phyloP scores from a whole-genome alignment of 2,113 vertebrate species.

The Cyprinodon tularosa region DNA sequence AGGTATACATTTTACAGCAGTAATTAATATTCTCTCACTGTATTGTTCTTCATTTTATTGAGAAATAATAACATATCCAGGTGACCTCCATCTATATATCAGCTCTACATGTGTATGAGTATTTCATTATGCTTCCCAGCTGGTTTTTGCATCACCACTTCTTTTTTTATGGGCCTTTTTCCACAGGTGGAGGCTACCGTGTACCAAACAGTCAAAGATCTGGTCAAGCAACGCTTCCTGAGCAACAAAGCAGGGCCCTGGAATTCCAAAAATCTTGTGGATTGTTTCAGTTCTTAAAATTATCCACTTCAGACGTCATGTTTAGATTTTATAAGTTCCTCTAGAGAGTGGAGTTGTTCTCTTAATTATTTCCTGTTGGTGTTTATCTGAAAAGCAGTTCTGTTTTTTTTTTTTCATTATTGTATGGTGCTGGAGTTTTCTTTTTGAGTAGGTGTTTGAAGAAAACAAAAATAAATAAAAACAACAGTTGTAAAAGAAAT shows the following conservation, averaged over 20 bases:
- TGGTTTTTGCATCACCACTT: neutral
- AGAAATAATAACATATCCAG: too few species aligned
- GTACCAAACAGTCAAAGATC: constrained; percentile 65
- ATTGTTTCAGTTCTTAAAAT: constrained; percentile 52
- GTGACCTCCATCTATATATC: neutral
- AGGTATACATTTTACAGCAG: too few species aligned
- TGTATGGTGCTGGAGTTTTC: constrained; percentile 21
- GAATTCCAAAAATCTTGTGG: constrained; percentile 67
- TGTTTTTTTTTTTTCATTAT: constrained; percentile 29
- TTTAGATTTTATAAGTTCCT: constrained; percentile 19
- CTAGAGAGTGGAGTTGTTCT: constrained; percentile 27
- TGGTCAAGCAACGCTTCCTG: constrained; percentile 55
- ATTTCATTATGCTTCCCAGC: neutral
- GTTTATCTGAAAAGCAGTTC: constrained; percentile 4
- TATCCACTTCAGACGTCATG: neutral
- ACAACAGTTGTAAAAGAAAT: constrained; percentile 25
- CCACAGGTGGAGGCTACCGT: constrained; percentile 44
- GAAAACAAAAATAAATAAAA: constrained; percentile 46
- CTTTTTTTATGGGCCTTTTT: constrained; percentile 4
- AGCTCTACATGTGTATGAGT: neutral
- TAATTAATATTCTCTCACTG: too few species aligned
- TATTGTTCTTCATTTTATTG: too few species aligned
- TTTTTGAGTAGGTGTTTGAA: constrained; percentile 52
- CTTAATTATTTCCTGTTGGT: neutral
- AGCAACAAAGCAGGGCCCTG: constrained; percentile 48